Base-by-base conservation (phyloP, 2,797 vertebrate species). In the Xyrichtys novacula region DNA sequence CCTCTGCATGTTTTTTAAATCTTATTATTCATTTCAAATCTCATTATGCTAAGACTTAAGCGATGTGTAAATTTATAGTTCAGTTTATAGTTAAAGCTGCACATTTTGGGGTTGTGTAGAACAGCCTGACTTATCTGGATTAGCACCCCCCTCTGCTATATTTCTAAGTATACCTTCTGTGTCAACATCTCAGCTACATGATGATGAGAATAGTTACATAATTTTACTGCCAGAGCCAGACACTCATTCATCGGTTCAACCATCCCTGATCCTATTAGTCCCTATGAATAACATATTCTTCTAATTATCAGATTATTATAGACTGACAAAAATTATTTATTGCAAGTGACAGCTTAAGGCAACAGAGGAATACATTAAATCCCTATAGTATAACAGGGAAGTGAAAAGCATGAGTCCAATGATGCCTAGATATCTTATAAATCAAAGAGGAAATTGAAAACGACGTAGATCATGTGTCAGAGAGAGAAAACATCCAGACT, bases 1-100 rank as follows among this genome's bases (percentile, higher is more conserved):
- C 23, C n/a, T 62, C 25, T 49, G 71, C 70, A 43, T 46, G 52
- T 61, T 54, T 59, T 60, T 28, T 46, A 55, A 46, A 55, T 55
- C 23, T 1, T 39, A 78, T 71, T 66, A 80, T 66, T 65, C 49
- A 71, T 68, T 81, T 74, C 23, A 65, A 79, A 78, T 62, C 68
- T 69, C 64, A 80, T 85, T 84, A 81, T 62, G 31, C 39, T 65
- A 36, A 68, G 57, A 71, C 70, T 61, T 55, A 60, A 50, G 54
- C 57, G 55, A 75, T 61, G 76, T 71, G 36, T 63, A 64, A 42
- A 79, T 80, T 69, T 62, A 59, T 72, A 79, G 59, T 65, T 56
- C 5, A 34, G 66, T 38, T 50, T 53, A 20, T 0, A 6, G 53
- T n/a, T n/a, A 28, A 57, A 20, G 63, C 48, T 55, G 47, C 46